Evolutionary conservation across 2,888 invertebrate species (phyloP), one percentile per base, ranked within the genome.

Genomic region (Electrophaes corylata): DNA sequence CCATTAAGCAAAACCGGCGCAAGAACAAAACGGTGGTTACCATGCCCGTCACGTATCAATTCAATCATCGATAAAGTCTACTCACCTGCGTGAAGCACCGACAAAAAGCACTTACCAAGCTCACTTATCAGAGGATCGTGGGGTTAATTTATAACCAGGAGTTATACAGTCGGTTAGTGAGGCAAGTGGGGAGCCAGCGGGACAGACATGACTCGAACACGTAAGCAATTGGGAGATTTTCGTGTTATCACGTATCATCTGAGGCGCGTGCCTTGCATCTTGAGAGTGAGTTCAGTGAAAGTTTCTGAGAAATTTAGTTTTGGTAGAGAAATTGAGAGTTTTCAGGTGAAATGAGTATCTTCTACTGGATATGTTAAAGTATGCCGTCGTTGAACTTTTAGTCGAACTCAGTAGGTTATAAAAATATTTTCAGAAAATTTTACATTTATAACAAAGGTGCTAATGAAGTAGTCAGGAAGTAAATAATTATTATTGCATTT

Each of bases 221-320:
- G 90, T 90, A 91, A 90, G 89, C 91, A 90, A 89, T 91, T 88
- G 91, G 88, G 88, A 88, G 90, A 88, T 91, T 90, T 88, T 87
- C 91, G 82, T 89, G 91, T 91, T 91, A 91, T 91, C 91, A 91
- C 91, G 91, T 91, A 90, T 91, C 91, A 91, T 91, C 89, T 90
- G 81, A 70, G 79, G 78, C 68, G 81, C 89, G 91, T 87, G 91
- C 68, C 81, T 71, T 79, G 89, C 86, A 89, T 90, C 70, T 59
- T 68, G 80, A 83, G 62, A 53, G 72, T 72, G 76, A 76, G 81
- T 79, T 82, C 74, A 79, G 79, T 75, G 76, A 77, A 79, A 81
- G 75, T 82, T 78, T 75, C 74, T 72, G 74, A 71, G 71, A 60
- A 71, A 70, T 75, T 71, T 71, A 78, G 73, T 79, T 75, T 73